A percentile compares a stretch with the other conserved stretches of the same genome.
These are phyloP conservation scores for Cynoglossus semilaevis DNA, from an alignment of 2,113 vertebrate genomes.

Conservation along the genomic window DNA sequence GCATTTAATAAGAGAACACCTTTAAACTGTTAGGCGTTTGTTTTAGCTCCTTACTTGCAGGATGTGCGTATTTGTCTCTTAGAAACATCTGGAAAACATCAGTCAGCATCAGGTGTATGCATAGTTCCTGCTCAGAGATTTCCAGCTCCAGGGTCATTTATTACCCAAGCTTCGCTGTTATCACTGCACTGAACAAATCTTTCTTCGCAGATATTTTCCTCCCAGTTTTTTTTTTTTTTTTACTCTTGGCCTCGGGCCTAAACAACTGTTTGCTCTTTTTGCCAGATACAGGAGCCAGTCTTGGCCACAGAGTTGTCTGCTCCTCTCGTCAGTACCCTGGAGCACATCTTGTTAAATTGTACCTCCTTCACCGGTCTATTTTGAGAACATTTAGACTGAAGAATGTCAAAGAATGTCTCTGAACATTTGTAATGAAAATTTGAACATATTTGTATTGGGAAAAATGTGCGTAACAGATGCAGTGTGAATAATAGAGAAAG, in stretches of 20 bases:
- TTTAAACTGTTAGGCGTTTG: neutral
- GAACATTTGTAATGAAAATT: slow-evolving; percentile 15
- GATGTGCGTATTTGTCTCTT: slow-evolving; percentile 3
- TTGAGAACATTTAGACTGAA: slow-evolving; percentile 14
- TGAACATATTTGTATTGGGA: slow-evolving; percentile 1
- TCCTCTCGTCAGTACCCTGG: slow-evolving; percentile 65
- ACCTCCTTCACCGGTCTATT: slow-evolving; percentile 24
- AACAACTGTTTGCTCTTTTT: slow-evolving; percentile 12
- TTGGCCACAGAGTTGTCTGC: slow-evolving; percentile 46
- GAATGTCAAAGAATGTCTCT: slow-evolving; percentile 2
- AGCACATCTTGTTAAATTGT: slow-evolving; percentile 22
- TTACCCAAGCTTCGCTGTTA: slow-evolving; percentile 50
- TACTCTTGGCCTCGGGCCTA: slow-evolving; percentile 24
- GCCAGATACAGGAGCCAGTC: slow-evolving; percentile 14
- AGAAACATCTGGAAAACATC: slow-evolving; percentile 52
- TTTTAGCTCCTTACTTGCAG: neutral
- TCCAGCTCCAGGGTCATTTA: slow-evolving; percentile 51
- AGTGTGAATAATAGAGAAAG: neutral
- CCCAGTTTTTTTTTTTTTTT: neutral
- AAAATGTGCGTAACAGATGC: neutral
- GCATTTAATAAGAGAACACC: neutral
- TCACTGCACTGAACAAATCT: slow-evolving; percentile 19
- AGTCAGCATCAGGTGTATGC: slow-evolving; percentile 55
- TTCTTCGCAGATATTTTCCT: slow-evolving; percentile 1
- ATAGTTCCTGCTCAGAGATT: slow-evolving; percentile 49